Evolutionary conservation across 2,113 vertebrate species (phyloP), one percentile per base, ranked within the genome.

Genomic region (Notechis scutatus): DNA sequence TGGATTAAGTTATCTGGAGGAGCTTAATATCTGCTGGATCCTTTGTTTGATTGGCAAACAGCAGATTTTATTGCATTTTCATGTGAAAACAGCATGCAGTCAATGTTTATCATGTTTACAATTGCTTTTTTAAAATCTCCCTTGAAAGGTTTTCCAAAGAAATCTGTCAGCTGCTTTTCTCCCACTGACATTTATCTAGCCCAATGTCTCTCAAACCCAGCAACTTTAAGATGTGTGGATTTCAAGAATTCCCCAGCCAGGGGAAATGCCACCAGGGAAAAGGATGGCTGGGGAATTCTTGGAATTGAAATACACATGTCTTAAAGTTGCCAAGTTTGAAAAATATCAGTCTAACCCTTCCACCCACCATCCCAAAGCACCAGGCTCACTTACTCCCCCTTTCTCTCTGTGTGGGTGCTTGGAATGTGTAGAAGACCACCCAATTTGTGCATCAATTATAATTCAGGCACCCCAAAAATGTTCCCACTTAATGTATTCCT

Each of bases 51-150:
- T 29, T 93, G 92, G 87, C 89, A 95, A 42, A 93, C 81, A 93
- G 3, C 93, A 91, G 88, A 87, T 95, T 95, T 90, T 55, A 94
- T 90, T 0, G 0, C 89, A 50, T 95, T 96, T 95, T 95, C 90
- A 47, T 95, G 92, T 92, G 91, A 92, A 91, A 81, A 89, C 0
- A 0, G 0, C 42, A 45, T 86, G 54, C 0, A 39, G 92, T 92
- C 90, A 88, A 95, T 92, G 91, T 64, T 95, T 81, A 85, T 92
- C 74, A 26, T 56, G 93, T 94, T 90, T 91, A 94, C 69, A 29
- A n/a, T 26, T 90, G 1, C 52, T 59, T 87, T 95, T 90, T 90
- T 29, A 92, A 95, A 90, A 95, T 15, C 69, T 21, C 91, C 94
- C 89, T 93, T 95, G 50, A 93, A 86, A 94, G 12, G 15, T 59